These are phyloP conservation scores for Cartodere bifasciata DNA, from an alignment of 2,888 invertebrate species.

Conservation along the genomic window DNA sequence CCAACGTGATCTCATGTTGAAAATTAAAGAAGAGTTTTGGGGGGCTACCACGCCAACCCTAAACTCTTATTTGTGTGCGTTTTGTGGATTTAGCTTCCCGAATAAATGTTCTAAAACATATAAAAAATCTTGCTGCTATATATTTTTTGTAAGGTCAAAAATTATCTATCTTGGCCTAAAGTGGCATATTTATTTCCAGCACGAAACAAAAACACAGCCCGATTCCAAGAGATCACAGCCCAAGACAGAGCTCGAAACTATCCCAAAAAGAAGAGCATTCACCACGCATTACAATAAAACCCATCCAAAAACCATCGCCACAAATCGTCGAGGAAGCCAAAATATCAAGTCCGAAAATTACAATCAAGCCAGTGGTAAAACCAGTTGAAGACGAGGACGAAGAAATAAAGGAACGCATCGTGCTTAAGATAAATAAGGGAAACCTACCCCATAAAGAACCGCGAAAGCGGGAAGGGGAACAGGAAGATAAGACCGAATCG, in stretches of 20 bases:
- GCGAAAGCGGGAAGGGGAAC: slow-evolving; percentile 24
- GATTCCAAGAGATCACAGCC: slow-evolving; percentile 15
- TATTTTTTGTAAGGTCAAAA: no score
- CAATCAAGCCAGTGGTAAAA: slow-evolving; percentile 43
- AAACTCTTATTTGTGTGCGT: no score
- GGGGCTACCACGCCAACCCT: no score
- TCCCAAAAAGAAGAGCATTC: slow-evolving; percentile 19
- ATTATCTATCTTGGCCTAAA: no score
- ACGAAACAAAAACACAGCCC: slow-evolving; percentile 11
- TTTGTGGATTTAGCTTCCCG: no score
- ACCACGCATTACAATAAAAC: slow-evolving; percentile 35
- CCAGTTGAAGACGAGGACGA: slow-evolving; percentile 34
- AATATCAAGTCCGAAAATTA: slow-evolving; percentile 34
- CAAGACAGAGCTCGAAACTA: slow-evolving; percentile 5
- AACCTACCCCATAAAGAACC: slow-evolving; percentile 18
- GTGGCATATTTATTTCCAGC: no score
- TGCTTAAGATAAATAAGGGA: slow-evolving; percentile 52
- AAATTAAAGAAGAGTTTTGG: no score
- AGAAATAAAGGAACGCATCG: slow-evolving; percentile 39
- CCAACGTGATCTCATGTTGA: no score
- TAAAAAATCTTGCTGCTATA: no score
- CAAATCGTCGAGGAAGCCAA: slow-evolving; percentile 11
- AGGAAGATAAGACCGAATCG: slow-evolving; percentile 21
- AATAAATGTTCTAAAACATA: no score
- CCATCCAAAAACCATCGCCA: slow-evolving; percentile 39